phyloP scores from a whole-genome alignment of 2,888 invertebrate genomes.

The Sminthurinus aureus region DNA sequence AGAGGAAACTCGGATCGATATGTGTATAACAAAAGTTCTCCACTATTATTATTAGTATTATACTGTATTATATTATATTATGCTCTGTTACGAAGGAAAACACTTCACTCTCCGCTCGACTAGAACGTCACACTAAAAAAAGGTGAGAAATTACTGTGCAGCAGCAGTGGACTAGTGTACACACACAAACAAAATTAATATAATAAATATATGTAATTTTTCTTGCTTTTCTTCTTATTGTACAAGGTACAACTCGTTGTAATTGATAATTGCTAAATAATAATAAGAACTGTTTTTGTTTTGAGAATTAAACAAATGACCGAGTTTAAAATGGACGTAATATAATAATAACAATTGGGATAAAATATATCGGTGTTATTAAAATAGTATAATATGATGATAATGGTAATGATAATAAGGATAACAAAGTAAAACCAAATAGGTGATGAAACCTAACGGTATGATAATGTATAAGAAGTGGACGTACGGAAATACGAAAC shows the following conservation, averaged over 20 bases:
- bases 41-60: background rate
- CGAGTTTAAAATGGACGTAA: too few species aligned
- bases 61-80: background rate
- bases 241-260: too few species aligned
- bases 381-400: background rate
- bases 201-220: too few species aligned
- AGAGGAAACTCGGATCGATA: too few species aligned
- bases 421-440: too few species aligned
- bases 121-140: conserved; percentile 21
- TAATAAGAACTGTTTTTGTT: too few species aligned
- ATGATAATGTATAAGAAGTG: background rate
- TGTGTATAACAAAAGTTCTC: background rate
- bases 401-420: background rate
- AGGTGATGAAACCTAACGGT: background rate
- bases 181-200: too few species aligned
- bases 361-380: too few species aligned
- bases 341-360: too few species aligned
- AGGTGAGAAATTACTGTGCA: background rate
- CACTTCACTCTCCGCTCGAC: background rate
- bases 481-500: conserved; percentile 51
- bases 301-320: too few species aligned
- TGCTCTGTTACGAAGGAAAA: background rate
- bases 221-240: too few species aligned
- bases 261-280: too few species aligned
- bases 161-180: background rate